phyloP scores from a whole-genome alignment of 2,888 invertebrate genomes.

The Hirtodrosophila trivittata region DNA sequence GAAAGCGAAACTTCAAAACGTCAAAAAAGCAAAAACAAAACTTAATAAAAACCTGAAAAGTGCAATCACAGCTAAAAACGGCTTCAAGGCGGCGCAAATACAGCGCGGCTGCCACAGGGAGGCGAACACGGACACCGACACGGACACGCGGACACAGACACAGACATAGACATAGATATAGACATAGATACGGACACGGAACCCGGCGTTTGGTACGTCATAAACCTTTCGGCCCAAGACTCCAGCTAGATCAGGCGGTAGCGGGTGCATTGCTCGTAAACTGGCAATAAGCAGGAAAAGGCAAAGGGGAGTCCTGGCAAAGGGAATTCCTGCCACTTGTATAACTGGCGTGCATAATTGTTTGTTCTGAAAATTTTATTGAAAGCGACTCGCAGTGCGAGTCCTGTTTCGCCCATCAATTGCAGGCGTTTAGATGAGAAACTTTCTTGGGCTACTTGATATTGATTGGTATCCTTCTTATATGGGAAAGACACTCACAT shows the following conservation, averaged over 20 bases:
- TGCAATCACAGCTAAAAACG: conserved; percentile 43
- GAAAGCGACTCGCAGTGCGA: conserved; percentile 5
- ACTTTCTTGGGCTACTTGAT: too few relatives aligned
- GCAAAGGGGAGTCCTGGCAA: not conserved
- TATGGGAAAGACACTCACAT: too few relatives aligned
- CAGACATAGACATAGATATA: not conserved
- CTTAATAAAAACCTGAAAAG: conserved; percentile 13
- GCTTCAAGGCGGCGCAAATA: conserved; percentile 18
- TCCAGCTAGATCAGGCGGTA: not conserved
- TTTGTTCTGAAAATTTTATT: conserved; percentile 47
- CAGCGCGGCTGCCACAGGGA: not conserved
- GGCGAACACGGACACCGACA: not conserved
- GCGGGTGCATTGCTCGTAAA: too few relatives aligned
- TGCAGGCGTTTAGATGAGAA: too few relatives aligned
- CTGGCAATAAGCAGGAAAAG: too few relatives aligned
- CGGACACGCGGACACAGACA: not conserved
- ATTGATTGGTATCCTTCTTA: too few relatives aligned
- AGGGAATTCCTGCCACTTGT: not conserved
- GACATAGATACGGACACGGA: conserved; percentile 5
- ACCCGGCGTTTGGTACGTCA: too few relatives aligned
- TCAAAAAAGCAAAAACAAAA: conserved; percentile 4
- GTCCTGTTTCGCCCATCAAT: too few relatives aligned
- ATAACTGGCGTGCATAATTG: conserved; percentile 39
- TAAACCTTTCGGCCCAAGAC: conserved; percentile 29
- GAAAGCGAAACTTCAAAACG: conserved; percentile 4